A percentile compares a stretch with the other conserved stretches of the same genome.
Evolutionary conservation across 2,888 invertebrate species (phyloP).

Genomic region (Sepioteuthis lessoniana): DNA sequence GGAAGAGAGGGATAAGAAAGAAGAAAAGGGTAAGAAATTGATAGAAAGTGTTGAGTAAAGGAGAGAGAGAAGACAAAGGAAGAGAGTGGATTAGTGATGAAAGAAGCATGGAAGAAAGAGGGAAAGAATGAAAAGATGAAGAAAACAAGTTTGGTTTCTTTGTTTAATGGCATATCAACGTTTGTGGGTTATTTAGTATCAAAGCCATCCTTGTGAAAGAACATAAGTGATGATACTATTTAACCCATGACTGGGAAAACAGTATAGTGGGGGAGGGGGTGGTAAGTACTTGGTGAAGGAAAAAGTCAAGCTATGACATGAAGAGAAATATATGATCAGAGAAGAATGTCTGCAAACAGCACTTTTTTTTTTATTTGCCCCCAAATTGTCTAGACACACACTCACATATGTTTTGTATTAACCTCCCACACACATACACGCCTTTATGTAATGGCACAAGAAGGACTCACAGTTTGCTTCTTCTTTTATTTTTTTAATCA

Average conservation of each 20-base stretch:
- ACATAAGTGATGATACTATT: too few relatives aligned
- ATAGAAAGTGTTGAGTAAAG: too few relatives aligned
- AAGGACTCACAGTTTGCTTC: not conserved
- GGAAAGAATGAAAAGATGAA: too few relatives aligned
- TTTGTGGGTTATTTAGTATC: too few relatives aligned
- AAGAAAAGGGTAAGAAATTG: too few relatives aligned
- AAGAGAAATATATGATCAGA: not conserved
- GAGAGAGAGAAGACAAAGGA: not conserved
- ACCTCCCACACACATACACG: not conserved
- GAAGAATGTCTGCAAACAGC: conserved; percentile 1
- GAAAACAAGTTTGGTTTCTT: too few relatives aligned
- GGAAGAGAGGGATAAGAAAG: not conserved
- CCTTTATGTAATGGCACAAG: not conserved
- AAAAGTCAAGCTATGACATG: not conserved
- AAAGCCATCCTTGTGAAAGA: too few relatives aligned
- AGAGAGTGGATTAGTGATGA: not conserved
- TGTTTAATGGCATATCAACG: too few relatives aligned
- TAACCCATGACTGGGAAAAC: too few relatives aligned
- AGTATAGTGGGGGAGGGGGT: not conserved
- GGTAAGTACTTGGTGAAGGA: not conserved
- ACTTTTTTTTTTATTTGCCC: not conserved
- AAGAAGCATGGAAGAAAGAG: too few relatives aligned
- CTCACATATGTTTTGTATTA: not conserved
- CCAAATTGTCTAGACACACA: not conserved
- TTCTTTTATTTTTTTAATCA: not conserved